Evolutionary conservation across 2,797 vertebrate species (phyloP).

Genomic region (Peromyscus aztecus): DNA sequence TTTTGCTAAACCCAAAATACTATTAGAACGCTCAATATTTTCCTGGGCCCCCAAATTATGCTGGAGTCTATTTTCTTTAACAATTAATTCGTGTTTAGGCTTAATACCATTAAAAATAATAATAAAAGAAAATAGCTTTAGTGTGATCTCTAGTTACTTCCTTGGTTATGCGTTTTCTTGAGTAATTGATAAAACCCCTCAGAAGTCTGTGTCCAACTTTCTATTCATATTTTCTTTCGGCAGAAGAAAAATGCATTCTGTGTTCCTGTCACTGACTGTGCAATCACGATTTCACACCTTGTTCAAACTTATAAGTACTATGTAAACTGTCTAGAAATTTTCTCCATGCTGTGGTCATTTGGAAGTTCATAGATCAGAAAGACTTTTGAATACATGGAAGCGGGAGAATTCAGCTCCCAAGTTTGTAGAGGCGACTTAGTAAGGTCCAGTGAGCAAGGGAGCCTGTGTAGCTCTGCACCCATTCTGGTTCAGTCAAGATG

Average conservation of each 20-base stretch:
- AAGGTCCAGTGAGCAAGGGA: neutral
- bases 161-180: slow-evolving; percentile 53
- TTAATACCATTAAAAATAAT: slow-evolving; percentile 59
- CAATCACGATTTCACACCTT: slow-evolving; percentile 57
- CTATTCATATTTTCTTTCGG: slow-evolving; percentile 28
- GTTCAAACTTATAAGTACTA: slow-evolving; percentile 48
- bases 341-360: neutral
- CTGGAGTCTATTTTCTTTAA: slow-evolving; percentile 72
- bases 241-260: slow-evolving; percentile 45
- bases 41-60: slow-evolving; percentile 72
- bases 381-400: neutral
- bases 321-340: slow-evolving; percentile 38
- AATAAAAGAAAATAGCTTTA: slow-evolving; percentile 56
- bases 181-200: slow-evolving; percentile 63
- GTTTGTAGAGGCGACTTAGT: neutral
- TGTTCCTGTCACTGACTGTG: slow-evolving; percentile 26
- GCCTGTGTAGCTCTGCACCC: accelerated
- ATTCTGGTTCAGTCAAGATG: neutral
- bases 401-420: neutral
- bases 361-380: neutral
- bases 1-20: slow-evolving; percentile 82
- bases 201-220: neutral
- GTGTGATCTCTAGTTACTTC: slow-evolving; percentile 61
- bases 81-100: slow-evolving; percentile 77
- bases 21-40: slow-evolving; percentile 73